Conservation (phyloP, 2,113 vertebrate genomes). For the Callipepla squamata region DNA sequence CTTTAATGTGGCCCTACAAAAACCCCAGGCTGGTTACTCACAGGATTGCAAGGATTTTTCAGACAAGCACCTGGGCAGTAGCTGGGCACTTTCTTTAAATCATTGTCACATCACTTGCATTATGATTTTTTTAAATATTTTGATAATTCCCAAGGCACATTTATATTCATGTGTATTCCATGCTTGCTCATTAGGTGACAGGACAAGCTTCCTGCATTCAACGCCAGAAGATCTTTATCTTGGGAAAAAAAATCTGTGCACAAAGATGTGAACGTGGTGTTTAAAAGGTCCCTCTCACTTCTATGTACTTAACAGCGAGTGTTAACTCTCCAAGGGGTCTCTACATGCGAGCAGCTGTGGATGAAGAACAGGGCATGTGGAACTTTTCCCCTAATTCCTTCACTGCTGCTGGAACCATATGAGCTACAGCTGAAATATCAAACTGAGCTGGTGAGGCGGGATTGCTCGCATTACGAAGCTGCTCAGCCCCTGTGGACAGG, state of each 20-base stretch:
- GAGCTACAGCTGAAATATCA: background rate
- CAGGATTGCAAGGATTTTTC: background rate
- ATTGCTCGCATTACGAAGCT: accelerated
- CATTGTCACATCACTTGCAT: background rate
- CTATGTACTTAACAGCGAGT: background rate
- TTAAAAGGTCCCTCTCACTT: background rate
- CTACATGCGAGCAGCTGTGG: background rate
- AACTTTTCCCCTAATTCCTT: background rate
- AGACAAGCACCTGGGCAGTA: background rate
- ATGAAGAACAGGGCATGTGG: background rate
- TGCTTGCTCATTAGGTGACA: background rate
- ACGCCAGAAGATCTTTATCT: conserved; percentile 5
- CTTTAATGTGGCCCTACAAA: background rate
- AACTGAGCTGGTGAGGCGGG: background rate
- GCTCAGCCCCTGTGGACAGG: background rate
- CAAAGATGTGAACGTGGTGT: background rate
- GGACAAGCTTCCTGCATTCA: conserved; percentile 22
- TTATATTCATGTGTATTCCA: background rate
- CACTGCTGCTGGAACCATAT: background rate
- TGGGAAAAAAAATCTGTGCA: background rate
- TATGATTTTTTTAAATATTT: background rate
- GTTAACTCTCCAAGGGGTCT: background rate
- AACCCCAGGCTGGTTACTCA: background rate
- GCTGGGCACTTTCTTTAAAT: background rate
- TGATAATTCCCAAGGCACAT: background rate